A percentile compares a stretch with the other conserved stretches of the same genome.
Evolutionary conservation across 2,888 invertebrate species (phyloP).

Genomic region (Agrochola macilenta): DNA sequence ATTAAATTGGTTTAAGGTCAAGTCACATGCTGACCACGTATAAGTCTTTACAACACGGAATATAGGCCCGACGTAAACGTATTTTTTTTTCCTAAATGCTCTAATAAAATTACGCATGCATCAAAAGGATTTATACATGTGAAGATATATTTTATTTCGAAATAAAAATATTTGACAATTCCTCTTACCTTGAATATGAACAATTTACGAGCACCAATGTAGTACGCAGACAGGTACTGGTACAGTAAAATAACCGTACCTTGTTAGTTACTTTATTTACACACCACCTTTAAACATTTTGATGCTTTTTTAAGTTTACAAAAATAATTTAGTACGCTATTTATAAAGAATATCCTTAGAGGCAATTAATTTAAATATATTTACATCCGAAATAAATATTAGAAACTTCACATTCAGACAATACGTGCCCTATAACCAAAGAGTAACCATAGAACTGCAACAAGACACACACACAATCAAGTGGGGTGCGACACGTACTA

Average conservation of each 20-base stretch:
- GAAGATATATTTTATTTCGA: not conserved
- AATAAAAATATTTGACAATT: constrained; percentile 19
- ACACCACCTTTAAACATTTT: constrained; percentile 63
- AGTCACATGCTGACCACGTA: constrained; percentile 71
- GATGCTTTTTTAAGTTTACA: constrained; percentile 2
- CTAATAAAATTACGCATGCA: constrained; percentile 14
- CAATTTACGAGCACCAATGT: constrained; percentile 55
- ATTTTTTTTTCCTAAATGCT: constrained; percentile 1
- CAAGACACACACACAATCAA: constrained; percentile 1
- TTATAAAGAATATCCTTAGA: not conserved
- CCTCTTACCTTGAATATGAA: constrained; percentile 58
- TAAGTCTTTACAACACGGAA: not conserved
- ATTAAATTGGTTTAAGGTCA: constrained; percentile 35
- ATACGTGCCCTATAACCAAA: constrained; percentile 53
- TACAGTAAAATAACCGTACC: constrained; percentile 72
- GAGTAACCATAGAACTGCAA: constrained; percentile 39
- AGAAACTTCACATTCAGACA: constrained; percentile 40
- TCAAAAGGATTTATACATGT: not conserved
- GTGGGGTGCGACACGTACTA: constrained; percentile 24
- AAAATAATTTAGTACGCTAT: constrained; percentile 13
- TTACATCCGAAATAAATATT: constrained; percentile 53
- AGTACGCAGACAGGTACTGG: constrained; percentile 67
- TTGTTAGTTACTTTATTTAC: constrained; percentile 70
- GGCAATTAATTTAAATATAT: constrained; percentile 29
- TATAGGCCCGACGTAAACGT: constrained; percentile 7